These are phyloP conservation scores for Drosophila guanche DNA, from an alignment of 1,140 invertebrate species.

Conservation along the genomic window DNA sequence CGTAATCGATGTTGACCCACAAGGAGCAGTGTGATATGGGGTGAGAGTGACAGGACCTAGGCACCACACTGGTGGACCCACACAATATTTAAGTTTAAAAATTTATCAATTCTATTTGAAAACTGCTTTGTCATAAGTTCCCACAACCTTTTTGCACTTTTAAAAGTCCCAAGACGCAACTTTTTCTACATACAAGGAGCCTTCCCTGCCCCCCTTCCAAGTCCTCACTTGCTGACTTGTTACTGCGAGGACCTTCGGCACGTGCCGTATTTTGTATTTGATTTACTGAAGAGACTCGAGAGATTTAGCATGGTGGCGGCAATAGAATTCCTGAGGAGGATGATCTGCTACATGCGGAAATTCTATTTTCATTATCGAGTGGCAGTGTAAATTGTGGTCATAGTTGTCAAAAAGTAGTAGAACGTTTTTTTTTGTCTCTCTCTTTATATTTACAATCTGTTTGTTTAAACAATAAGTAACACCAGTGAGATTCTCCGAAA, in stretches of 20 bases:
- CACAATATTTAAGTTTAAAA: slow-evolving; percentile 71
- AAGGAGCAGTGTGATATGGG: slow-evolving; percentile 1
- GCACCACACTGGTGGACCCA: neutral
- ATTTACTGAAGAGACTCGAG: slow-evolving; percentile 63
- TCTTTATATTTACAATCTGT: no score
- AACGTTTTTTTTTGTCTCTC: no score
- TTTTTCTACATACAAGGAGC: slow-evolving; percentile 25
- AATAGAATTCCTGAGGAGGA: slow-evolving; percentile 8
- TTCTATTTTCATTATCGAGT: slow-evolving; percentile 33
- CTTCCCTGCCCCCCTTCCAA: neutral
- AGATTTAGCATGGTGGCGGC: slow-evolving; percentile 34
- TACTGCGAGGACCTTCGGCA: slow-evolving; percentile 43
- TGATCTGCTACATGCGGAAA: slow-evolving; percentile 10
- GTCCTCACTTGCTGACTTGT: slow-evolving; percentile 17
- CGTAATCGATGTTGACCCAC: slow-evolving; percentile 55
- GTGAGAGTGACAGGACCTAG: neutral
- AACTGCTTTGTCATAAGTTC: slow-evolving; percentile 76
- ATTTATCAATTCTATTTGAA: slow-evolving; percentile 77
- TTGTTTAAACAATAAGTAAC: no score
- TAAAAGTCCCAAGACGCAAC: slow-evolving; percentile 21
- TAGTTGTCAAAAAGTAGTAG: neutral
- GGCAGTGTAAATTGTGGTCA: neutral
- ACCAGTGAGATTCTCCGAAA: no score
- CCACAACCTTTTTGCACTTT: slow-evolving; percentile 44
- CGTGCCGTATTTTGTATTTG: slow-evolving; percentile 76